Evolutionary conservation across 2,888 invertebrate species (phyloP).

Genomic region (Alviniconcha strummeri): DNA sequence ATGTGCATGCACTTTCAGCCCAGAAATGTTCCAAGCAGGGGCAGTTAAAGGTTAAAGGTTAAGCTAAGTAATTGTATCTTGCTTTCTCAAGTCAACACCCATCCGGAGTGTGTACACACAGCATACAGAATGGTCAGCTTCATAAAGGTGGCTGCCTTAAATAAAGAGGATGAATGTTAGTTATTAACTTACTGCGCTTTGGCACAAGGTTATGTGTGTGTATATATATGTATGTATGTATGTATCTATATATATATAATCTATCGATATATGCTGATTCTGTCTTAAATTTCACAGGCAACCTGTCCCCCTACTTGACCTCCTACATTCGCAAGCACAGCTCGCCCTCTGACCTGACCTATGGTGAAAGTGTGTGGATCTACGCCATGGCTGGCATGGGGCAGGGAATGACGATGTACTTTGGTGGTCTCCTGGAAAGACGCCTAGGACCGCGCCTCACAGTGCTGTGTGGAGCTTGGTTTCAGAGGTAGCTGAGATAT

Average conservation of each 20-base stretch:
- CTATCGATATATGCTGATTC: neutral
- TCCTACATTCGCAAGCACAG: constrained; percentile 60
- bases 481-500: constrained; percentile 51
- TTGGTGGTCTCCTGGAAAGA: constrained; percentile 67
- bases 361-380: constrained; percentile 64
- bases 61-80: too few relatives aligned
- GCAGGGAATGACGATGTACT: constrained; percentile 66
- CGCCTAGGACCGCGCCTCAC: constrained; percentile 63
- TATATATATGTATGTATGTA: neutral
- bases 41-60: too few relatives aligned
- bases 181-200: too few relatives aligned
- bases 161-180: too few relatives aligned
- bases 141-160: too few relatives aligned
- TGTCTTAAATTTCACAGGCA: constrained; percentile 51
- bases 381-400: constrained; percentile 59
- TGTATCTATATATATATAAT: neutral
- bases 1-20: too few relatives aligned
- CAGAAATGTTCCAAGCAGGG: too few relatives aligned
- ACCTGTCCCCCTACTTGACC: constrained; percentile 65
- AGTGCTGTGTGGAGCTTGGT: constrained; percentile 59
- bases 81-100: too few relatives aligned
- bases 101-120: too few relatives aligned
- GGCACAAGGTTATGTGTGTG: too few relatives aligned
- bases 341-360: constrained; percentile 47
- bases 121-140: too few relatives aligned